Evolutionary conservation across 2,888 invertebrate species (phyloP), one percentile per base, ranked within the genome.

Genomic region (Lottia gigantea): DNA sequence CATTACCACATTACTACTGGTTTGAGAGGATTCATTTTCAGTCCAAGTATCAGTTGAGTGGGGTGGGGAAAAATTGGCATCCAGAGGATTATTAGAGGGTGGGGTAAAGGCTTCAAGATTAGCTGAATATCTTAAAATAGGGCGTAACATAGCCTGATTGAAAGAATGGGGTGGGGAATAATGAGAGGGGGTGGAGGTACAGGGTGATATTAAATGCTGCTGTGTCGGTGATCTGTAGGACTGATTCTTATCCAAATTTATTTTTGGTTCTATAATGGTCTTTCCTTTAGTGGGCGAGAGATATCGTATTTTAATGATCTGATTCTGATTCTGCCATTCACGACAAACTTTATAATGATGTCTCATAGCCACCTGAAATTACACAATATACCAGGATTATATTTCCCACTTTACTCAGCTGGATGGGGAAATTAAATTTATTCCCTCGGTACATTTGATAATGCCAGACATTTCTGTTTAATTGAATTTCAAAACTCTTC

Each of bases 351-450:
- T 46, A 45, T 71, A 75, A 72, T 85, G 85, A 63, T 86, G 83
- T 49, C 81, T 75, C 15, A 82, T 25, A 11, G 81, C 80, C 62
- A 86, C 80, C 86, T 86, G 71, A 15, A 75, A 73, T n/a, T 49
- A 49, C 11, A 64, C n/a, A 77, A 31, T 2, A 40, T 11, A 40
- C 6, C 40, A 40, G 2, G 8, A 40, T 40, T 40, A 40, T 40
- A 40, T 11, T 40, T 40, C 40, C 7, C 6, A 40, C 40, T 40
- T 40, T 8, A 8, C 40, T 1, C 40, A 40, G 40, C 6, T 40
- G 40, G 40, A 6, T 8, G 6, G 40, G 40, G 40, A 40, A 40
- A 40, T 40, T 40, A 40, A 40, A 40, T 40, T 8, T 11, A 40
- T 40, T 40, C 40, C 40, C 40, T 11, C 1, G 40, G 40, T 40